Evolutionary conservation across 2,888 invertebrate genomes (phyloP).

Genomic region (Pasiphila rectangulata): DNA sequence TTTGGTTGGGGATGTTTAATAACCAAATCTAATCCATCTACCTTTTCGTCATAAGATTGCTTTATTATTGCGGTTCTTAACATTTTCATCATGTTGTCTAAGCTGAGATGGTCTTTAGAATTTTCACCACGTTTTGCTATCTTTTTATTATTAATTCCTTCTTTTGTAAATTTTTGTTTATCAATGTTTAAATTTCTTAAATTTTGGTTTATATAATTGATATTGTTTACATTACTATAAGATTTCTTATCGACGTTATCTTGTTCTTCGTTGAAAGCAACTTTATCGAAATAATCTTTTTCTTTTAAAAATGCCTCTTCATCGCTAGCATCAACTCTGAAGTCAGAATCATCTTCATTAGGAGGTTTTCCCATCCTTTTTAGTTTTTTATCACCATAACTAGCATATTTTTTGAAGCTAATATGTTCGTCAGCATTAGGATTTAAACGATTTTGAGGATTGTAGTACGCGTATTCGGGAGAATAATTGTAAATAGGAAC

Average conservation of each 20-base stretch:
- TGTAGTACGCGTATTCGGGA: conserved; percentile 52
- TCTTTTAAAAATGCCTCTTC: no score
- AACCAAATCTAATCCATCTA: no score
- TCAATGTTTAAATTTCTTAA: not conserved
- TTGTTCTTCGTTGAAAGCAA: not conserved
- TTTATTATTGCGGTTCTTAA: no score
- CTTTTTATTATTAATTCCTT: not conserved
- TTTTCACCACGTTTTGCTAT: not conserved
- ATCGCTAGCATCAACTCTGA: no score
- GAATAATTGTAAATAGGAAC: conserved; percentile 42
- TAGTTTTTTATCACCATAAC: not conserved
- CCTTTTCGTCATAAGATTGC: no score
- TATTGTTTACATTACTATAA: not conserved
- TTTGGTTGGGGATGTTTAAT: no score
- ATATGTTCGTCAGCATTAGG: conserved; percentile 34
- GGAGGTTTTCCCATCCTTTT: not conserved
- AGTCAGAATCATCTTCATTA: not conserved
- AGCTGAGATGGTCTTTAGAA: no score
- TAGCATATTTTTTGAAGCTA: not conserved
- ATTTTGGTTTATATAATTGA: not conserved
- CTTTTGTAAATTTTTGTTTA: not conserved
- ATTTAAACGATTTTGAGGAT: conserved; percentile 49
- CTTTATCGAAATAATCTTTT: not conserved
- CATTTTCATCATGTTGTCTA: no score
- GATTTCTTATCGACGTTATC: not conserved